phyloP scores from a whole-genome alignment of 2,113 vertebrate species.

The Epinephelus moara region DNA sequence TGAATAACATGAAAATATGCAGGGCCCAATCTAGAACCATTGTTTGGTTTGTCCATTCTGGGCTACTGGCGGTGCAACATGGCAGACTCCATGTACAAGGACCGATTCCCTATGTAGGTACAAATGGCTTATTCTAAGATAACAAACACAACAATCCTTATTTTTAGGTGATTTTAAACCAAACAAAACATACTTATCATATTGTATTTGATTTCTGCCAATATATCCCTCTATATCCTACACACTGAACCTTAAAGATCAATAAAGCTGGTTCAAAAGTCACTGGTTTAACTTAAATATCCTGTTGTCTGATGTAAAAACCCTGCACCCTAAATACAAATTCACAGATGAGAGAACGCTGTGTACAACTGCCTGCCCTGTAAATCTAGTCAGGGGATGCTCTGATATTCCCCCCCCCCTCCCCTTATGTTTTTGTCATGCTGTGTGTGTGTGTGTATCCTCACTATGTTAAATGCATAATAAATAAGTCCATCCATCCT shows the following conservation, averaged over 20 bases:
- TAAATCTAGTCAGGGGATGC: not conserved
- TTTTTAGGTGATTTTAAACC: too few relatives aligned
- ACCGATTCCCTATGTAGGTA: too few relatives aligned
- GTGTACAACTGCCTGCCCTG: not conserved
- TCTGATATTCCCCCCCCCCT: not conserved
- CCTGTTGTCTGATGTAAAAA: not conserved
- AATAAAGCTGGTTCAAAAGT: not conserved
- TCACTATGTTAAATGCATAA: conserved; percentile 5
- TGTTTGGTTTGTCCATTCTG: too few relatives aligned
- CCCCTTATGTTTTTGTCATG: not conserved
- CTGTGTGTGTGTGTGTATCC: not conserved
- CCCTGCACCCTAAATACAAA: not conserved
- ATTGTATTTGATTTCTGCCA: too few relatives aligned
- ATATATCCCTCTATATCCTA: too few relatives aligned
- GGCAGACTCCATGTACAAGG: too few relatives aligned
- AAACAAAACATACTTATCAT: too few relatives aligned
- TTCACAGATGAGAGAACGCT: not conserved
- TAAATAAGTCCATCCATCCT: not conserved
- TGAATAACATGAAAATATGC: too few relatives aligned
- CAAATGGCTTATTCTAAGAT: too few relatives aligned
- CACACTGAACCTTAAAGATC: not conserved
- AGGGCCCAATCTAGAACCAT: too few relatives aligned
- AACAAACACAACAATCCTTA: too few relatives aligned
- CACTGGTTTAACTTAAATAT: not conserved
- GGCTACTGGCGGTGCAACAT: too few relatives aligned